Base-by-base conservation (phyloP, 1,140 invertebrate species). In the Phthorimaea operculella region DNA sequence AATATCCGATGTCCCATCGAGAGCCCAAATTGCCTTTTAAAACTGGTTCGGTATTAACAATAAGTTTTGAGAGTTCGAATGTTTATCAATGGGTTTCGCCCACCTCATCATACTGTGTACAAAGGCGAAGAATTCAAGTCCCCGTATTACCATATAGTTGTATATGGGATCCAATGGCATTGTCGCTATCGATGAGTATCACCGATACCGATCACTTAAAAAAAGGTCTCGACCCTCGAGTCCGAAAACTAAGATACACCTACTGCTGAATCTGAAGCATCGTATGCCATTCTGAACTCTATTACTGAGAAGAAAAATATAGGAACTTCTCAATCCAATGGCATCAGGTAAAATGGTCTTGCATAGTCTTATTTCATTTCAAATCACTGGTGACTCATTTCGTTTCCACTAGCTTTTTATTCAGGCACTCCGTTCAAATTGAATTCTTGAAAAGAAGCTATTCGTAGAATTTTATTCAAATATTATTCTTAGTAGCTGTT, bases 101-200 rank as follows among this genome's bases (percentile, higher is more conserved):
- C 77, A 82, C 76, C 76, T 83, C 80, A 80, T 82, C 80, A 80
- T 67, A 73, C 75, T 82, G 82, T 78, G 77, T 74, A 81, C 76
- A 81, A 83, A 79, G 74, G 70, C 57, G 55, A 64, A 74, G 80
- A 78, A 83, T 83, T 76, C 73, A 72, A 69, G 56, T 70, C 65
- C 64, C 57, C 58, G 63, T 64, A 81, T 83, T 79, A 80, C 72
- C 76, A 82, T 82, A 82, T 76, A 73, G 76, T 76, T 79, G 62
- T 66, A 60, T 62, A 57, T 63, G 63, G 64, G 59, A 67, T 65
- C 70, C 70, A 69, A 79, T 76, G 70, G 66, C 66, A 79, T 80
- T 81, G 78, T 83, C 76, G 76, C 72, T 75, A 79, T 78, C 76
- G 76, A 79, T 73, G 69, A 74, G 62, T 72, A 60, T 54, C 60